phyloP scores from a whole-genome alignment of 2,113 vertebrate genomes.

The Psammodynastes pulverulentus region DNA sequence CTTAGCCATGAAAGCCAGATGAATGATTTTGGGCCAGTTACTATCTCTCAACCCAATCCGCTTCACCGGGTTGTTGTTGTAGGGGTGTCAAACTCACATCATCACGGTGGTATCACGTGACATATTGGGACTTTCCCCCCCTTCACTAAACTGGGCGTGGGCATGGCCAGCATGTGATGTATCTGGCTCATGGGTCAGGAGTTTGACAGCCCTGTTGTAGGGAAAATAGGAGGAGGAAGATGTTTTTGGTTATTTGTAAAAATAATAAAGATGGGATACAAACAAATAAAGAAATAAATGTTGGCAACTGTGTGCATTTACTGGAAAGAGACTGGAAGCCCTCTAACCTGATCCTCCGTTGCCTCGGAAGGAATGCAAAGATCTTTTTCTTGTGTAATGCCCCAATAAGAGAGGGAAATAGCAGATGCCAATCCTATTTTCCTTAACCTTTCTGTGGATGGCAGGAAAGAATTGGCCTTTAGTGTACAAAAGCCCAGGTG shows the following conservation, averaged over 20 bases:
- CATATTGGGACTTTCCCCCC: no score
- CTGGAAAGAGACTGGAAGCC: neutral
- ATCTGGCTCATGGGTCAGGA: no score
- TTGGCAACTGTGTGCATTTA: neutral
- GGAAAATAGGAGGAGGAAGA: neutral
- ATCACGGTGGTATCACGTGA: no score
- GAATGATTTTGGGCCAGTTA: neutral
- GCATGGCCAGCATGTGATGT: no score
- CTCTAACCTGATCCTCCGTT: constrained; percentile 30
- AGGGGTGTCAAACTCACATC: no score
- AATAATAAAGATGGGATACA: neutral
- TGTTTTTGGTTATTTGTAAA: neutral
- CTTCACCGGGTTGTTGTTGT: neutral
- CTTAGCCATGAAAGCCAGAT: neutral
- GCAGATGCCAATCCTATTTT: neutral
- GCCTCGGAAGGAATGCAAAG: constrained; percentile 28
- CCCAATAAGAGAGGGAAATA: constrained; percentile 33
- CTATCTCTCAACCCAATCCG: neutral
- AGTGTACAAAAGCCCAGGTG: constrained; percentile 28
- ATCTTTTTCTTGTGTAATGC: constrained; percentile 15
- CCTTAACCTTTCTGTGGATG: constrained; percentile 6
- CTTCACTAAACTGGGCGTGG: no score
- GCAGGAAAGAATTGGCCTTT: neutral
- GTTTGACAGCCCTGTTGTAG: no score
- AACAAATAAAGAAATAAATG: neutral